Evolutionary conservation across 2,797 vertebrate genomes (phyloP).

Genomic region (Acanthornis magna): DNA sequence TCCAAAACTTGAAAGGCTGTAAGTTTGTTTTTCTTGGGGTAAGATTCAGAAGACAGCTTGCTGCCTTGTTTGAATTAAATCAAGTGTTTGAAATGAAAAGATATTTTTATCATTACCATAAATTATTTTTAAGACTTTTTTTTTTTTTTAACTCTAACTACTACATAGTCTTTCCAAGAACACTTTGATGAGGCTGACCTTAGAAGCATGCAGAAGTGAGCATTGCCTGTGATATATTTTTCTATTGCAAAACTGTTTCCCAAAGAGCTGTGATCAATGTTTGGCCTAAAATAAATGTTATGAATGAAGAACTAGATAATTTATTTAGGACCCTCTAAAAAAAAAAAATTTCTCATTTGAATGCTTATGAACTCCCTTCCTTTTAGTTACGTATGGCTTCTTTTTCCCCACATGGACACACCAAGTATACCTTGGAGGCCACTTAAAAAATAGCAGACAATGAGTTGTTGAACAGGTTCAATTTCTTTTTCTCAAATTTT

Average conservation of each 20-base stretch:
- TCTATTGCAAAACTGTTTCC: background rate
- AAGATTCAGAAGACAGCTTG: slow-evolving; percentile 6
- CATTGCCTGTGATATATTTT: background rate
- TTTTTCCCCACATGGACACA: background rate
- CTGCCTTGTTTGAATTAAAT: slow-evolving; percentile 13
- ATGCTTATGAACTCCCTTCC: background rate
- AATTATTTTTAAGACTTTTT: background rate
- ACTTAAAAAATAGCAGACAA: background rate
- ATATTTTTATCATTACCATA: background rate
- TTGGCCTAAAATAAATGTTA: background rate
- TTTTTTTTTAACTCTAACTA: background rate
- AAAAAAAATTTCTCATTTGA: background rate
- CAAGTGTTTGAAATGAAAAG: background rate
- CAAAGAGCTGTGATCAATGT: background rate
- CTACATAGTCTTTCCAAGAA: background rate
- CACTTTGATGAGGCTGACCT: background rate
- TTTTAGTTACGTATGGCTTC: background rate
- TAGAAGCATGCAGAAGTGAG: background rate
- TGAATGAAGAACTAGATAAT: background rate
- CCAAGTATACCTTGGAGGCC: background rate
- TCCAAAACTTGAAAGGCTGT: slow-evolving; percentile 97
- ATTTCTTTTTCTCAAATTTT: background rate
- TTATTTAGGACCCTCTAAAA: background rate
- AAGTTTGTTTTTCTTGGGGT: slow-evolving; percentile 74
- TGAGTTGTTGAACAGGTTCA: background rate